phyloP scores from a whole-genome alignment of 2,113 vertebrate species.

The Sylvietta virens region DNA sequence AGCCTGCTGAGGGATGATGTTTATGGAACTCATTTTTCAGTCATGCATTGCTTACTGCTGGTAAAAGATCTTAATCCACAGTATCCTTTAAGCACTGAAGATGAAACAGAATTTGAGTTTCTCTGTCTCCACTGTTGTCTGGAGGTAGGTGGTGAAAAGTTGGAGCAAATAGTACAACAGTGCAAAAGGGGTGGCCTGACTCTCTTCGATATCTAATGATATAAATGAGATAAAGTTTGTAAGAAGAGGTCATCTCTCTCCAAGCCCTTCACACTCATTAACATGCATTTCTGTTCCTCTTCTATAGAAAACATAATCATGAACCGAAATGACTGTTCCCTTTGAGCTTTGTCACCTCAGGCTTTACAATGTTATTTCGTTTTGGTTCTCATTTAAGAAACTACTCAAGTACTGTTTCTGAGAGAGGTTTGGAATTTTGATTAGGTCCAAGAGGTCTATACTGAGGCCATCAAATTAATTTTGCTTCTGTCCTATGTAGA shows the following conservation, averaged over 20 bases:
- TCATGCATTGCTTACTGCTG: background rate
- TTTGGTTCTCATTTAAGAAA: slow-evolving; percentile 33
- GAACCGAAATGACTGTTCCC: background rate
- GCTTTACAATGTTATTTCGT: background rate
- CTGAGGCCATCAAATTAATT: slow-evolving; percentile 35
- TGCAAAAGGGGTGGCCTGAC: background rate
- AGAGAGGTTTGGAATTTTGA: slow-evolving; percentile 33
- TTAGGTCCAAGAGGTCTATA: slow-evolving; percentile 6
- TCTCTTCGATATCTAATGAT: background rate
- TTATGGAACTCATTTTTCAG: background rate
- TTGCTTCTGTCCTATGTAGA: background rate
- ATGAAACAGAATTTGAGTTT: background rate
- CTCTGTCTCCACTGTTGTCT: background rate
- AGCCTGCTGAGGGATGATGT: background rate
- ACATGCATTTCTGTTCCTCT: background rate
- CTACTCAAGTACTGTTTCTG: slow-evolving; percentile 24
- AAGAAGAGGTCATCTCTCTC: background rate
- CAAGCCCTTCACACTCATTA: background rate
- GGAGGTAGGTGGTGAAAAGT: background rate
- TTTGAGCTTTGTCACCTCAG: slow-evolving; percentile 36
- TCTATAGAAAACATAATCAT: background rate
- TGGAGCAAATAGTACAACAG: background rate
- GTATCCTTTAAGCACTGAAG: background rate
- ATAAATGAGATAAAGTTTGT: background rate
- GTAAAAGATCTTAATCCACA: background rate